Percentiles rank a stretch among this genome's conserved stretches.
These are phyloP conservation scores for Aselliscus stoliczkanus DNA, from an alignment of 2,797 vertebrate species.

Conservation along the genomic window DNA sequence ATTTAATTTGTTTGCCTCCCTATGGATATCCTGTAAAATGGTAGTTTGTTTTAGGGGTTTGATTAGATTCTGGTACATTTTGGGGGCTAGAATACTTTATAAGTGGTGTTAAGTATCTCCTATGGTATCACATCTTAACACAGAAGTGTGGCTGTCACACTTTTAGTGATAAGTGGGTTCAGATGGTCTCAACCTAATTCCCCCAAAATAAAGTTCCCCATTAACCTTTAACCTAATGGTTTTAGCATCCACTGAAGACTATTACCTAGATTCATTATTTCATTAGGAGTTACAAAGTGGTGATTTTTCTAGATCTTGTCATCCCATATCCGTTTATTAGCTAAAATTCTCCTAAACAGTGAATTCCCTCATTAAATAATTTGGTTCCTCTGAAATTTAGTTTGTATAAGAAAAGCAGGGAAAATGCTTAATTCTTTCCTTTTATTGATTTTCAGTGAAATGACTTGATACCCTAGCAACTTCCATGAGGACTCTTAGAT, in stretches of 20 bases:
- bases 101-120: neutral
- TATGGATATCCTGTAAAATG: neutral
- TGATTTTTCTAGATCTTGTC: neutral
- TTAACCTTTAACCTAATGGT: neutral
- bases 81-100: neutral
- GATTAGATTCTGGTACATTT: neutral
- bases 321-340: neutral
- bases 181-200: neutral
- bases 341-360: neutral
- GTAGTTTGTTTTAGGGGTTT: neutral
- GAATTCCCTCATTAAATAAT: neutral
- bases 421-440: neutral
- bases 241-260: neutral
- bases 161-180: neutral
- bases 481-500: neutral
- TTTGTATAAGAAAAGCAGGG: neutral
- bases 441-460: neutral
- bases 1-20: neutral
- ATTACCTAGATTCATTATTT: neutral
- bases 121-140: neutral
- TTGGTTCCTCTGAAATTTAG: slow-evolving; percentile 14
- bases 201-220: neutral
- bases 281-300: neutral
- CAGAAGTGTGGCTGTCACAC: neutral
- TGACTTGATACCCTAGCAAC: neutral